Evolutionary conservation across 2,113 vertebrate species (phyloP).

Genomic region (Aplodontia rufa): DNA sequence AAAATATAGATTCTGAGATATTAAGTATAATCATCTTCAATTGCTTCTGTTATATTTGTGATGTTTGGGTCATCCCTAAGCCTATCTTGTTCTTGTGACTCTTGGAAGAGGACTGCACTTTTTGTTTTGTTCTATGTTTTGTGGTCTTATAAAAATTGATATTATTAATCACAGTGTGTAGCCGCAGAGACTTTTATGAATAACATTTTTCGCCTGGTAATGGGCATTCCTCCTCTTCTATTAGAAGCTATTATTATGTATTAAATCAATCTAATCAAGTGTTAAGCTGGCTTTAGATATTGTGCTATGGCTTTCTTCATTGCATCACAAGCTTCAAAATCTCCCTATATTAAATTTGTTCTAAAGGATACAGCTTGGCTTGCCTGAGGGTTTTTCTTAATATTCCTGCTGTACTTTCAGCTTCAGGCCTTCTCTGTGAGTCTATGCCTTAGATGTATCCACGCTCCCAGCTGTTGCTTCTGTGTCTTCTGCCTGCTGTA

Average conservation of each 20-base stretch:
- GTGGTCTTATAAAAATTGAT: neutral
- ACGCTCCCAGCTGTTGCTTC: neutral
- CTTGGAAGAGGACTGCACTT: neutral
- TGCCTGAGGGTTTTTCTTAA: neutral
- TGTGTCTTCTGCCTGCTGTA: neutral
- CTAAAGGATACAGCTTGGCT: neutral
- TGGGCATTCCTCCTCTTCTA: neutral
- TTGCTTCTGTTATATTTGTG: neutral
- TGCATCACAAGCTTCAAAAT: neutral
- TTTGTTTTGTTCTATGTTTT: neutral
- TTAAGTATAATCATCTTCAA: neutral
- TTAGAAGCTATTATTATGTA: neutral
- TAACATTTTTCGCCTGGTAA: neutral
- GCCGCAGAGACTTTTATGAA: neutral
- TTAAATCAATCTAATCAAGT: neutral
- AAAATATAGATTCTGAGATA: neutral
- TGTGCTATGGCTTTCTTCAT: neutral
- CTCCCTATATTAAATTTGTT: neutral
- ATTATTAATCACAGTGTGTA: neutral
- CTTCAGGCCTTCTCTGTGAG: neutral
- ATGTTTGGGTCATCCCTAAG: neutral
- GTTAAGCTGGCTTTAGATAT: neutral
- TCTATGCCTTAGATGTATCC: neutral
- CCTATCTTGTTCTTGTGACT: neutral
- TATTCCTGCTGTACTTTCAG: neutral